Evolutionary conservation across 2,888 invertebrate genomes (phyloP), one percentile per base, ranked within the genome.

Genomic region (Dolichomitus sp.): DNA sequence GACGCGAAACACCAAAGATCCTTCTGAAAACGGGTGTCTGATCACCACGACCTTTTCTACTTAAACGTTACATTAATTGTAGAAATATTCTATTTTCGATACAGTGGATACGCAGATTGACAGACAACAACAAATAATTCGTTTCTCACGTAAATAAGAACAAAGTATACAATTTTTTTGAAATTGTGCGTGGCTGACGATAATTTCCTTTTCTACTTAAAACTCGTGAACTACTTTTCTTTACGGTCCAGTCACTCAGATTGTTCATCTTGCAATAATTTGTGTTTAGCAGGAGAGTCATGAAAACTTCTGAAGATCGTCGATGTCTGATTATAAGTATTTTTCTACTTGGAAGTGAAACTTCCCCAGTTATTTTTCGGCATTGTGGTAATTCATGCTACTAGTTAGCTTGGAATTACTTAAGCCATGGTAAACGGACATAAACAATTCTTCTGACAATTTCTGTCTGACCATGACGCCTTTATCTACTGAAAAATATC

Each of bases 261-360:
- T 30, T 30, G 30, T 40, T 50, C 4, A 17, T 14, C 19, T 50
- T 17, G 50, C 2, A 50, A 50, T 19, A n/a, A 50, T 5, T 17
- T 5, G 6, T 19, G 19, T 5, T 6, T 17, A 19, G 19, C 6
- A 50, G 1, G 17, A n/a, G 50, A 17, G 23, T 3, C 14, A 54
- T 11, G 27, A 27, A 73, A 50, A 77, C 40, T 45, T 27, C 4
- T 4, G 12, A 14, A 23, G 42, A 23, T 23, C 45, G n/a, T n/a
- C 6, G 42, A 7, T 66, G 66, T 52, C 76, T 27, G 33, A 68
- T 54, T 61, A 11, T 33, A 68, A 76, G 33, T 73, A 42, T 57
- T 23, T 76, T 73, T 54, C 48, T n/a, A 30, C 69, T 52, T 40
- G 52, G 27, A 59, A 65, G n/a, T 1, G 6, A 14, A 65, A 65